Evolutionary conservation across 2,113 vertebrate genomes (phyloP).

Genomic region (Cariama cristata): DNA sequence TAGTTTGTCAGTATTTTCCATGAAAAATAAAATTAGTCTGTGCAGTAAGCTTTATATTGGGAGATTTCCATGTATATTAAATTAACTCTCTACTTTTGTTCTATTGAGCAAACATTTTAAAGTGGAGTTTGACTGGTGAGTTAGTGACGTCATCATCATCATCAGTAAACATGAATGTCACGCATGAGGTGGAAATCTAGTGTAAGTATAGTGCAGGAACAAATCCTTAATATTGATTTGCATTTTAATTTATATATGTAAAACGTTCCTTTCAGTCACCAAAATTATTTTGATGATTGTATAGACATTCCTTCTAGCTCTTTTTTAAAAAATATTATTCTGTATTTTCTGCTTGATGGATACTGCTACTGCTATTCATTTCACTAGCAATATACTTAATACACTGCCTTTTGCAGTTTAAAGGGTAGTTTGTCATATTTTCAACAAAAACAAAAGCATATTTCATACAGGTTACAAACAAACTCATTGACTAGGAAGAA

Average conservation of each 20-base stretch:
- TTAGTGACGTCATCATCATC: background rate
- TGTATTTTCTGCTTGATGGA: background rate
- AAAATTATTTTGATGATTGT: background rate
- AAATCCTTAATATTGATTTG: background rate
- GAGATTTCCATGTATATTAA: background rate
- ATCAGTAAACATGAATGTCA: background rate
- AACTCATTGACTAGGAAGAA: constrained; percentile 27
- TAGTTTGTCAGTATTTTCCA: accelerated
- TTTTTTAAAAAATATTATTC: background rate
- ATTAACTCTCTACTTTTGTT: background rate
- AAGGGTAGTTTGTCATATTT: background rate
- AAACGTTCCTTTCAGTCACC: background rate
- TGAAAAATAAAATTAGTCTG: background rate
- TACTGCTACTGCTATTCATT: background rate
- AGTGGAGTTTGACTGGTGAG: background rate
- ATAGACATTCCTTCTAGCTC: background rate
- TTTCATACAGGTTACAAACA: constrained; percentile 11
- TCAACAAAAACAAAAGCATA: background rate
- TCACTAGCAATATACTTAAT: background rate
- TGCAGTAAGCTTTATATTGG: background rate
- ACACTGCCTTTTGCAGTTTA: background rate
- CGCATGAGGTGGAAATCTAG: background rate
- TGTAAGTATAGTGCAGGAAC: background rate
- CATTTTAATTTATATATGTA: background rate
- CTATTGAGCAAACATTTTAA: background rate